phyloP scores from a whole-genome alignment of 2,113 vertebrate genomes.

The Piprites chloris region DNA sequence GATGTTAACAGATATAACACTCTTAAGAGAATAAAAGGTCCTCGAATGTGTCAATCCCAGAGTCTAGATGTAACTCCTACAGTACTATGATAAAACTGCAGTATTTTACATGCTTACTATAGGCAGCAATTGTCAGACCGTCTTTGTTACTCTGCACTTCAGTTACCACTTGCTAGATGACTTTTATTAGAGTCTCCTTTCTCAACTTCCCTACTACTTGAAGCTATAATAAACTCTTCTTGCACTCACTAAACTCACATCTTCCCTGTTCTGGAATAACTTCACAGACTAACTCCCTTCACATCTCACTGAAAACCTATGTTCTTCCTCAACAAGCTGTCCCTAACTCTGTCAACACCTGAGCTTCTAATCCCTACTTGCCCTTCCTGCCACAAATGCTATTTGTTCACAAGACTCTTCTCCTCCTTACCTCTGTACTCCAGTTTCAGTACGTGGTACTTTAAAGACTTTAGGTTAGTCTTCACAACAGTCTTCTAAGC shows the following conservation, averaged over 20 bases:
- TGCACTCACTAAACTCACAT: not conserved
- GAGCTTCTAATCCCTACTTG: not conserved
- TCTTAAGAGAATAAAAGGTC: not conserved
- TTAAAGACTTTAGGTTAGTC: not conserved
- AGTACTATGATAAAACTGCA: not conserved
- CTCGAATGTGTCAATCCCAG: not conserved
- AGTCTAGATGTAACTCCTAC: not conserved
- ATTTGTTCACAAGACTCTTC: not conserved
- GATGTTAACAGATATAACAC: not conserved
- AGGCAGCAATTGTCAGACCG: not conserved
- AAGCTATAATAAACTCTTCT: not conserved
- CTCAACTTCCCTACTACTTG: not conserved
- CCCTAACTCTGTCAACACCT: not conserved
- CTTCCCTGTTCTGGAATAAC: not conserved
- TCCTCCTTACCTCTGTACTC: not conserved
- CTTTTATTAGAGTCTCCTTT: not conserved
- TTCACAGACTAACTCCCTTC: not conserved
- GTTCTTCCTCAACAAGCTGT: not conserved
- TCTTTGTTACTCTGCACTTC: not conserved
- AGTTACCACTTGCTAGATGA: not conserved
- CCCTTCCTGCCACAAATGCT: not conserved
- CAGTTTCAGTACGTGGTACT: not conserved
- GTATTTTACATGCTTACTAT: not conserved
- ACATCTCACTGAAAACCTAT: not conserved
- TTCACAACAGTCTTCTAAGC: not conserved